These are phyloP conservation scores for Uromys caudimaculatus DNA, from an alignment of 2,797 vertebrate species.

Conservation along the genomic window DNA sequence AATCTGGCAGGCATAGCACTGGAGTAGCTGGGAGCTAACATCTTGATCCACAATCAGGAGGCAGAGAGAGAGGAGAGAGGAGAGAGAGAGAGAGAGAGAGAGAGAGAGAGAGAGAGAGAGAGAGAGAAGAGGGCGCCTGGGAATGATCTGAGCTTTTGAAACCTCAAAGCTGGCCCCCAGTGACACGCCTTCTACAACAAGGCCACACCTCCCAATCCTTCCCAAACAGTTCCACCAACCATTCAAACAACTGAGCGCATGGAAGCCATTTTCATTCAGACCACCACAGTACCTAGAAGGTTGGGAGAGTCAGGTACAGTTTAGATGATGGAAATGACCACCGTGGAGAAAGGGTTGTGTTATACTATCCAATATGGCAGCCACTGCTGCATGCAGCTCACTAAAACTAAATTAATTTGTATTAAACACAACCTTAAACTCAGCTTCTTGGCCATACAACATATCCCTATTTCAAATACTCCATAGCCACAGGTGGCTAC, in stretches of 20 bases:
- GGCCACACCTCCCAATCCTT: background rate
- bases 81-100: too few relatives aligned
- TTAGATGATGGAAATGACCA: background rate
- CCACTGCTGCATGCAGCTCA: background rate
- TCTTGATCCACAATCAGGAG: background rate
- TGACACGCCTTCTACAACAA: background rate
- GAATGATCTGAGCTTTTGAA: background rate
- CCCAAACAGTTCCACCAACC: background rate
- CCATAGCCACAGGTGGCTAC: background rate
- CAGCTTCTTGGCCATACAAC: background rate
- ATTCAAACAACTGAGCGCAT: background rate
- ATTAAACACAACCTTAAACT: background rate
- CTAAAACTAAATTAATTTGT: background rate
- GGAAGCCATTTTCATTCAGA: background rate
- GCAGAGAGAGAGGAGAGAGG: background rate
- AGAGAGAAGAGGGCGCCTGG: background rate
- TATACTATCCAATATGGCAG: background rate
- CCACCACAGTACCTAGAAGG: background rate
- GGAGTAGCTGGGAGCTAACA: background rate
- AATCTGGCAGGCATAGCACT: background rate
- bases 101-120: too few relatives aligned
- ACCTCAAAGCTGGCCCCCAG: background rate
- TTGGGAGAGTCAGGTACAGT: background rate
- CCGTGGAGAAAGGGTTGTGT: background rate
- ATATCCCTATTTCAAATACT: background rate